These are phyloP conservation scores for Drosophila repletoides DNA, from an alignment of 1,140 invertebrate species.

Conservation along the genomic window DNA sequence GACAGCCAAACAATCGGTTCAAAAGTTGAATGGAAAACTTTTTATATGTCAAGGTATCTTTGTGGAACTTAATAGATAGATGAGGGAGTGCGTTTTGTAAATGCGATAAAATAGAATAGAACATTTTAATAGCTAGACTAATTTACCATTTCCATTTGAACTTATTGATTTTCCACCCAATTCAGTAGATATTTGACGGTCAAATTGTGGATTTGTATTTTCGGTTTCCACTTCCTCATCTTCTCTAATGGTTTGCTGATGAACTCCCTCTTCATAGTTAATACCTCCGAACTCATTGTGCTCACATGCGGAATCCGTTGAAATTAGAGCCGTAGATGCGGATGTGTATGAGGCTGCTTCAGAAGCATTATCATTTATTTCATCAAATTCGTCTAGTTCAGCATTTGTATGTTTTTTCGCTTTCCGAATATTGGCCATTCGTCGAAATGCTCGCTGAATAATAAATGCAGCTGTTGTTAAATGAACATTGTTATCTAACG, in stretches of 20 bases:
- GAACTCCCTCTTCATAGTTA: slow-evolving; percentile 54
- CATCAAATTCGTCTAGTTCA: slow-evolving; percentile 41
- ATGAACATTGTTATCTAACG: slow-evolving; percentile 20
- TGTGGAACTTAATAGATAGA: too few species aligned
- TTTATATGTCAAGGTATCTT: too few species aligned
- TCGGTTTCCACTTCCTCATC: slow-evolving; percentile 67
- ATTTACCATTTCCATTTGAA: slow-evolving; percentile 46
- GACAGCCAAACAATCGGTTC: too few species aligned
- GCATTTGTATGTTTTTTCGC: slow-evolving; percentile 28
- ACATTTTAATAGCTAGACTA: too few species aligned
- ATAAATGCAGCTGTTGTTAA: slow-evolving; percentile 60
- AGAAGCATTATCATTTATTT: slow-evolving; percentile 63
- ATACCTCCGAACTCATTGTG: slow-evolving; percentile 42
- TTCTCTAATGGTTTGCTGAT: slow-evolving; percentile 63
- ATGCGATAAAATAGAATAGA: too few species aligned
- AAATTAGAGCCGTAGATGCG: slow-evolving; percentile 65
- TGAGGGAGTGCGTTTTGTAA: too few species aligned
- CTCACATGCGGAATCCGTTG: slow-evolving; percentile 59
- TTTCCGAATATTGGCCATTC: slow-evolving; percentile 34
- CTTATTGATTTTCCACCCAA: slow-evolving; percentile 34
- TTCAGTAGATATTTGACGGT: slow-evolving; percentile 29
- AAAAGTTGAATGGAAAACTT: too few species aligned
- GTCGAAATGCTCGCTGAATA: slow-evolving; percentile 66
- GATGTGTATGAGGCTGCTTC: slow-evolving; percentile 71
- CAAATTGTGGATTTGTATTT: slow-evolving; percentile 29